Conservation (phyloP, 2,113 vertebrate species). For the Strix aluco region DNA sequence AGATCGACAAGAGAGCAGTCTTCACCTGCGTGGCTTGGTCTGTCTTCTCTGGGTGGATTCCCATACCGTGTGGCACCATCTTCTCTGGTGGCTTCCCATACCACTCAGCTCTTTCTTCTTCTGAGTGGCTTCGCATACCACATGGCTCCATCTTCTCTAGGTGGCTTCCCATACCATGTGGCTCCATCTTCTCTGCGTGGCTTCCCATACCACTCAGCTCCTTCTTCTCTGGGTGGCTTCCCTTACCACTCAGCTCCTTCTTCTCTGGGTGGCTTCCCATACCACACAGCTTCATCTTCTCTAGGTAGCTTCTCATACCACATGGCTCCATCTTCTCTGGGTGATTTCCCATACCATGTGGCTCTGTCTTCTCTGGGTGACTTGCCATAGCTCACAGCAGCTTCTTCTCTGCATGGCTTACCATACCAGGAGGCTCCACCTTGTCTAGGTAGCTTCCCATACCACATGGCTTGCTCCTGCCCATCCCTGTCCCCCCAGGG, state of each 20-base stretch:
- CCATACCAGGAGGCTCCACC: not conserved
- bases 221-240: not conserved
- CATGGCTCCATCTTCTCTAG: accelerated
- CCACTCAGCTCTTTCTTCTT: not conserved
- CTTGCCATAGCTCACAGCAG: not conserved
- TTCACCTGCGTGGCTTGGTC: not conserved
- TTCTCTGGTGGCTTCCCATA: not conserved
- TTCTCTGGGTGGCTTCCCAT: not conserved
- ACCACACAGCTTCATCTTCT: not conserved
- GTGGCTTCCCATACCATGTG: not conserved
- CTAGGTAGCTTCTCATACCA: not conserved
- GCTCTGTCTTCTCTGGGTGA: not conserved
- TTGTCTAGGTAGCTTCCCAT: not conserved
- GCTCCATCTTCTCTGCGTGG: not conserved
- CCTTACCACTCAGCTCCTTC: not conserved
- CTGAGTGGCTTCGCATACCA: not conserved
- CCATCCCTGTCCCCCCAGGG: not conserved
- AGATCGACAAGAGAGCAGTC: not conserved
- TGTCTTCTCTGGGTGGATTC: not conserved
- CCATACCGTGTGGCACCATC: not conserved
- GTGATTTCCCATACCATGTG: not conserved
- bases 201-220: accelerated
- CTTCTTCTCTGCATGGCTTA: not conserved
- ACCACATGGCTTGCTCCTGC: not conserved
- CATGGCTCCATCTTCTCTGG: accelerated